phyloP scores from a whole-genome alignment of 2,113 vertebrate genomes.

The Trichechus manatus region DNA sequence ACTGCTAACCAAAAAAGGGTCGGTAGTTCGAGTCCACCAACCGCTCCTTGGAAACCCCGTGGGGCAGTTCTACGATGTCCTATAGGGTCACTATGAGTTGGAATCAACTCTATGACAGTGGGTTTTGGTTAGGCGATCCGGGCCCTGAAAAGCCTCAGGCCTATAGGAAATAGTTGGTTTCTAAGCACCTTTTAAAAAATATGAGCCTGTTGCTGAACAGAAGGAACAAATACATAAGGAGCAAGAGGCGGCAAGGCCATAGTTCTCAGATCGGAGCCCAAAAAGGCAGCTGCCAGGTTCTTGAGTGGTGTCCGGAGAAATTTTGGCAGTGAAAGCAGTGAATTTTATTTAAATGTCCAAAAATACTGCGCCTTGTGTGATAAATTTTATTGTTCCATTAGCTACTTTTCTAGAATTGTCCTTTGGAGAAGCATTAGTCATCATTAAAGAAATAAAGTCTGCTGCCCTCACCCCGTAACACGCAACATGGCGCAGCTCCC shows the following conservation, averaged over 20 bases:
- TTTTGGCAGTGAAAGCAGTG: background rate
- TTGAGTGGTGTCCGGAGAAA: background rate
- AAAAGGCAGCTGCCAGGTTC: background rate
- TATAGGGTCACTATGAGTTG: too few relatives aligned
- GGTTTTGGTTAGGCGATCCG: too few relatives aligned
- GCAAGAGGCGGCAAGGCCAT: background rate
- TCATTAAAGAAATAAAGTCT: background rate
- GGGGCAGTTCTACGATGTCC: too few relatives aligned
- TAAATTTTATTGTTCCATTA: constrained; percentile 15
- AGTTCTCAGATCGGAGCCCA: background rate
- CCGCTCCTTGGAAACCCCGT: too few relatives aligned
- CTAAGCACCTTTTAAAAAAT: background rate
- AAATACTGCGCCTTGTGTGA: background rate
- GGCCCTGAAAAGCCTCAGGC: background rate
- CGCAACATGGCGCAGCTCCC: accelerated
- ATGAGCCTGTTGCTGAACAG: background rate
- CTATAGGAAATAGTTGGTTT: constrained; percentile 1
- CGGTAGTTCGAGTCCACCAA: too few relatives aligned
- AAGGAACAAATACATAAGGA: background rate
- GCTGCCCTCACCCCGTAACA: background rate
- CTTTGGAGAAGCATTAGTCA: background rate
- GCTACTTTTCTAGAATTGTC: background rate
- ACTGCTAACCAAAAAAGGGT: too few relatives aligned
- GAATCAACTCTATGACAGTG: too few relatives aligned
- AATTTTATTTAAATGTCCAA: background rate